Conservation (phyloP, 2,113 vertebrate species). For the Grallaria varia region DNA sequence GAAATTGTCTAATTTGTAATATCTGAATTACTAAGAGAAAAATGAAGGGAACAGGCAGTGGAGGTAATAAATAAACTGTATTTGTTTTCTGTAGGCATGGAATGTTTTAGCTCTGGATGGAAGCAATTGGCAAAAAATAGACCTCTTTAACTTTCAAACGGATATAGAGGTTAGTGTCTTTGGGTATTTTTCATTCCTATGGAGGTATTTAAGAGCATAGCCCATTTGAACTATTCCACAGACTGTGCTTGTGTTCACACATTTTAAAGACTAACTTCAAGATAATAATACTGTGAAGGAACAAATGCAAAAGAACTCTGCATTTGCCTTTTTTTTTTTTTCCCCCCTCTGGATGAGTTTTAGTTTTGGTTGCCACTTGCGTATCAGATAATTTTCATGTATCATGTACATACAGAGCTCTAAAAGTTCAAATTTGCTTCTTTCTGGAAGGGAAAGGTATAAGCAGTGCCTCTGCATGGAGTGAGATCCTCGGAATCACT, state of each 20-base stretch:
- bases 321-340: not conserved
- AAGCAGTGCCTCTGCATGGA: not conserved
- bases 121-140: constrained; percentile 97
- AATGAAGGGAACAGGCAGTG: not conserved
- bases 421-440: not conserved
- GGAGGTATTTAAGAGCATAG: not conserved
- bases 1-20: not conserved
- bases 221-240: not conserved
- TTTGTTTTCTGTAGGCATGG: constrained; percentile 82
- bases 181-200: not conserved
- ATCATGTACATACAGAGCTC: not conserved
- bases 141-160: constrained; percentile 96
- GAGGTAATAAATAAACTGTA: not conserved
- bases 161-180: constrained; percentile 89
- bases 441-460: not conserved
- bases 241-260: not conserved
- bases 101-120: constrained; percentile 94
- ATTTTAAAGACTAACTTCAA: not conserved
- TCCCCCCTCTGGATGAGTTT: not conserved
- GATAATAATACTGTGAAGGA: not conserved
- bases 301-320: not conserved
- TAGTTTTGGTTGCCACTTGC: not conserved
- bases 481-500: not conserved
- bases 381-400: not conserved
- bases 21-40: not conserved